Percentiles rank a stretch among this genome's conserved stretches.
Evolutionary conservation across 2,113 vertebrate genomes (phyloP).

Genomic region (Cryptotis parvus): DNA sequence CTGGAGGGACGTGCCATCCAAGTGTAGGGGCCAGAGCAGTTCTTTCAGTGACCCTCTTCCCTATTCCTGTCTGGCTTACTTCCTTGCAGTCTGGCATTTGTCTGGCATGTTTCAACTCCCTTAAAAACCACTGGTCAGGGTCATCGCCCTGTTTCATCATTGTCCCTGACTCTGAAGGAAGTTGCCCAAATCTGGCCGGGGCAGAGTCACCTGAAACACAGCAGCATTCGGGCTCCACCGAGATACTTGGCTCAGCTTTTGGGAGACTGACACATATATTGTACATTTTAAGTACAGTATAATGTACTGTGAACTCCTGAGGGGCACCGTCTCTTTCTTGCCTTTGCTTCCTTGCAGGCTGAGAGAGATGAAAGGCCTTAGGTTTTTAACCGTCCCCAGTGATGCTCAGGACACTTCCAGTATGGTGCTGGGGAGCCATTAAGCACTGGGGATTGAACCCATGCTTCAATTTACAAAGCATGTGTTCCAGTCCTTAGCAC

Average conservation of each 20-base stretch:
- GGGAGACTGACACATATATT: neutral
- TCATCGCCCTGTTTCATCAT: neutral
- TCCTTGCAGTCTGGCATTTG: neutral
- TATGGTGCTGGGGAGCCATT: too few relatives aligned
- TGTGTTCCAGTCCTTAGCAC: too few relatives aligned
- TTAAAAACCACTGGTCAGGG: neutral
- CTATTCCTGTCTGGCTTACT: neutral
- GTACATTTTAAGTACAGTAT: too few relatives aligned
- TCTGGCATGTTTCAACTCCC: neutral
- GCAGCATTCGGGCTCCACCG: too few relatives aligned
- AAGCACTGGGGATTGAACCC: too few relatives aligned
- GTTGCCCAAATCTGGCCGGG: neutral
- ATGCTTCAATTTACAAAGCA: too few relatives aligned
- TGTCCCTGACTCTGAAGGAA: neutral
- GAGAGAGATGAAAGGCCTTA: neutral
- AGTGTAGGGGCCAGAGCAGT: neutral
- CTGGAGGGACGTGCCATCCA: neutral
- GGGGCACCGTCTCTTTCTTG: neutral
- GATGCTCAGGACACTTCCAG: too few relatives aligned
- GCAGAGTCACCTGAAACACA: neutral
- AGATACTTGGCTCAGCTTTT: neutral
- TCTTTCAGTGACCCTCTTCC: neutral
- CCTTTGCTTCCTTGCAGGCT: neutral
- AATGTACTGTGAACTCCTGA: neutral
- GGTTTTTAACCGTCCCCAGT: neutral